phyloP scores from a whole-genome alignment of 2,113 vertebrate genomes.

The Ctenodactylus gundi region DNA sequence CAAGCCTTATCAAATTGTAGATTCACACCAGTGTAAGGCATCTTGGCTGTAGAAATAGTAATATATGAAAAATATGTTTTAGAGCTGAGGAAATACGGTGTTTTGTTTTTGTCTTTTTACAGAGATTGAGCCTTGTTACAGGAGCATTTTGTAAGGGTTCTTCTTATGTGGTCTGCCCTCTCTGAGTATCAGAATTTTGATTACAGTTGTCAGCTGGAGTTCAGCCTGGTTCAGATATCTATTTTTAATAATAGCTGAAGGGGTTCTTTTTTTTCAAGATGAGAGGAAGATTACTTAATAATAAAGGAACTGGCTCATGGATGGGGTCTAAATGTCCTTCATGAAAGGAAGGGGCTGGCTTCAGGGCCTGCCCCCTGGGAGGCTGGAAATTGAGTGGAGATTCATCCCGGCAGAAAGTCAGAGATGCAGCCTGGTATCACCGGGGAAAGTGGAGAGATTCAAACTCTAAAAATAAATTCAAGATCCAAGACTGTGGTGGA shows the following conservation, averaged over 20 bases:
- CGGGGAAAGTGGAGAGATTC: background rate
- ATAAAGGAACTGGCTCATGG: conserved; percentile 40
- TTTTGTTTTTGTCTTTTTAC: conserved; percentile 22
- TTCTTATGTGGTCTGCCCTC: conserved; percentile 53
- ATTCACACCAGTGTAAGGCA: background rate
- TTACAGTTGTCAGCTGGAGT: conserved; percentile 69
- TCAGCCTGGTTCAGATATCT: conserved; percentile 66
- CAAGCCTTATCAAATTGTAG: background rate
- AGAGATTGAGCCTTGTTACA: background rate
- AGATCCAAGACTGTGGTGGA: background rate
- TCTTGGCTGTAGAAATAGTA: background rate
- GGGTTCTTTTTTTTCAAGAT: conserved; percentile 39
- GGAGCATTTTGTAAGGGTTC: conserved; percentile 35
- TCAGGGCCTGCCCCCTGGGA: background rate
- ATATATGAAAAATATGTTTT: background rate
- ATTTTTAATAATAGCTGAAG: conserved; percentile 76
- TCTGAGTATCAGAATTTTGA: conserved; percentile 69
- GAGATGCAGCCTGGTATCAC: background rate
- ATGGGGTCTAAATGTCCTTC: conserved; percentile 18
- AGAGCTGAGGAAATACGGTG: background rate
- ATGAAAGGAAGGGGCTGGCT: background rate
- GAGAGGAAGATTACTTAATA: conserved; percentile 61
- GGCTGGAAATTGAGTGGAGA: background rate
- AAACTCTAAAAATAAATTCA: conserved; percentile 14
- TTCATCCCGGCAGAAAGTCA: background rate